phyloP scores from a whole-genome alignment of 2,113 vertebrate species.

The Sigmodon hispidus region DNA sequence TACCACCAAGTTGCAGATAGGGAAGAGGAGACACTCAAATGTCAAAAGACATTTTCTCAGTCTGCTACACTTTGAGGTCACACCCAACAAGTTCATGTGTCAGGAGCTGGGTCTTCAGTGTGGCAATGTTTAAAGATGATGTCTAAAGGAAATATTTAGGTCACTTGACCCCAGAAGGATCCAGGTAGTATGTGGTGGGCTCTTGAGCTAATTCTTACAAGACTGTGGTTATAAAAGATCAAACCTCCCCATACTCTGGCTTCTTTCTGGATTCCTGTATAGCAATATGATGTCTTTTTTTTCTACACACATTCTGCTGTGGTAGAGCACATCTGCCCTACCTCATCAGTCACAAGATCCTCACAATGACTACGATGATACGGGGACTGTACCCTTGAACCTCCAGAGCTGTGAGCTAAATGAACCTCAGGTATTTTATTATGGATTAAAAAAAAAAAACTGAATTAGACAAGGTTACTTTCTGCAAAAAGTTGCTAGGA shows the following conservation, averaged over 20 bases:
- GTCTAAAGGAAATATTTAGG: neutral
- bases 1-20: neutral
- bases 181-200: neutral
- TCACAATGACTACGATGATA: neutral
- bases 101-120: neutral
- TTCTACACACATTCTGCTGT: neutral
- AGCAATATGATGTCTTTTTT: neutral
- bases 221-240: neutral
- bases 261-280: neutral
- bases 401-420: neutral
- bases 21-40: neutral
- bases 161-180: neutral
- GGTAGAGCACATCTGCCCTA: neutral
- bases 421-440: neutral
- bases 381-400: neutral
- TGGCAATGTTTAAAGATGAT: neutral
- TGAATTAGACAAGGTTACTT: neutral
- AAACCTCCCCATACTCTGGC: neutral
- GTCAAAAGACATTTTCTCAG: neutral
- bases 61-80: neutral
- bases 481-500: neutral
- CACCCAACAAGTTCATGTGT: too few relatives aligned
- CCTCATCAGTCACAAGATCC: neutral
- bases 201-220: neutral
- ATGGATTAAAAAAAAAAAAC: neutral